A percentile compares a stretch with the other conserved stretches of the same genome.
Evolutionary conservation across 2,113 vertebrate species (phyloP).

Genomic region (Dasyornis broadbenti): DNA sequence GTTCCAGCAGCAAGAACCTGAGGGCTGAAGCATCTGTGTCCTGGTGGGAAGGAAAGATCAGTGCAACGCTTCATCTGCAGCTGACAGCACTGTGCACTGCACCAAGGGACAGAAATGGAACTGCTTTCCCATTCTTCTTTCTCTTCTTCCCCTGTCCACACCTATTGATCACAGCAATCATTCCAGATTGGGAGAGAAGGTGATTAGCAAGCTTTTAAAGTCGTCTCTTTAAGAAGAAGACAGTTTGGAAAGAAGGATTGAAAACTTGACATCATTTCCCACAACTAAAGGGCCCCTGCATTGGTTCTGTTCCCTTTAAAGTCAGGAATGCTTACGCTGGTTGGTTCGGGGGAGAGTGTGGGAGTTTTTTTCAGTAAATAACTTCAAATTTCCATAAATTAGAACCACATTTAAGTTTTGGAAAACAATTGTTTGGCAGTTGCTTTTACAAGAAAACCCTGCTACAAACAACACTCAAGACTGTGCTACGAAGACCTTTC

Average conservation of each 20-base stretch:
- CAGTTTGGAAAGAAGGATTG: neutral
- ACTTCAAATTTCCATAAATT: conserved; percentile 12
- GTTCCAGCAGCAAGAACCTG: neutral
- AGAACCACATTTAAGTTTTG: conserved; percentile 15
- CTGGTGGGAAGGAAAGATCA: accelerated
- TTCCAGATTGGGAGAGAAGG: neutral
- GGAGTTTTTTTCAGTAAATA: neutral
- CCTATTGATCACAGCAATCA: neutral
- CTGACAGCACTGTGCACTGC: accelerated
- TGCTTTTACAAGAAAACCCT: neutral
- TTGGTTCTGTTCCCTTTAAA: neutral
- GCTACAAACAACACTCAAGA: neutral
- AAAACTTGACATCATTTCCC: neutral
- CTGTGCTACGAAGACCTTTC: neutral
- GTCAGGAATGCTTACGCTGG: neutral
- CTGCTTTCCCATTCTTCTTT: neutral
- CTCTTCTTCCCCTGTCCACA: neutral
- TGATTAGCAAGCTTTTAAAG: neutral
- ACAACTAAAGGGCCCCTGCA: neutral
- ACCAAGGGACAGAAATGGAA: accelerated
- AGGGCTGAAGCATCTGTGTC: neutral
- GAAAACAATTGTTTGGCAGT: conserved; percentile 1
- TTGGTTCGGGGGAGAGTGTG: neutral
- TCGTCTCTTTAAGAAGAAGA: neutral
- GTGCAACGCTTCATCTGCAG: neutral